Evolutionary conservation across 2,113 vertebrate species (phyloP).

Genomic region (Melozone crissalis): DNA sequence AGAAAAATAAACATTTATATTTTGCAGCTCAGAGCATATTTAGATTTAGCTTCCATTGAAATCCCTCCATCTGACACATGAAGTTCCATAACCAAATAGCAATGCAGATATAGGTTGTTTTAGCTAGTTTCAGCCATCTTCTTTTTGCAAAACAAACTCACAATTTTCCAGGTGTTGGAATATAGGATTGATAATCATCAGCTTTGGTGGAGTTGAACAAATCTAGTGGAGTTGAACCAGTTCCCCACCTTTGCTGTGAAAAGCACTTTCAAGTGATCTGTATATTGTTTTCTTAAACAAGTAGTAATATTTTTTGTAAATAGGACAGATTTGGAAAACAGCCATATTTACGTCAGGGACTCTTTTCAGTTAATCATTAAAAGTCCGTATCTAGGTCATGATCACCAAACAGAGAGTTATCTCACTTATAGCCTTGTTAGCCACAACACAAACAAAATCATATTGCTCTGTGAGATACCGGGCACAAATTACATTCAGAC

Average conservation of each 20-base stretch:
- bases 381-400: not conserved
- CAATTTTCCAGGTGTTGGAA: not conserved
- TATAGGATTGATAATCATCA: not conserved
- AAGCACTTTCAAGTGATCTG: not conserved
- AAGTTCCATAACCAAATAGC: not conserved
- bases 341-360: not conserved
- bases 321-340: not conserved
- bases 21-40: not conserved
- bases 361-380: constrained; percentile 1
- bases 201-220: not conserved
- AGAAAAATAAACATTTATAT: not conserved
- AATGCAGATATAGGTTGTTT: not conserved
- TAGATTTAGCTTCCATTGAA: not conserved
- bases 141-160: not conserved
- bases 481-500: not conserved
- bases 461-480: not conserved
- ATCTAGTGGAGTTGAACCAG: not conserved
- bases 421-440: not conserved
- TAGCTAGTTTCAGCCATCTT: not conserved
- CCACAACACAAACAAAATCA: not conserved
- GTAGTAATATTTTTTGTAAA: not conserved
- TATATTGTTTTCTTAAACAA: not conserved
- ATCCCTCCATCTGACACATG: not conserved
- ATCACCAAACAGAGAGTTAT: not conserved
- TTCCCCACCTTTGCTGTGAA: not conserved